phyloP scores from a whole-genome alignment of 2,797 vertebrate species.

The Ptychobarbus kaznakovi region DNA sequence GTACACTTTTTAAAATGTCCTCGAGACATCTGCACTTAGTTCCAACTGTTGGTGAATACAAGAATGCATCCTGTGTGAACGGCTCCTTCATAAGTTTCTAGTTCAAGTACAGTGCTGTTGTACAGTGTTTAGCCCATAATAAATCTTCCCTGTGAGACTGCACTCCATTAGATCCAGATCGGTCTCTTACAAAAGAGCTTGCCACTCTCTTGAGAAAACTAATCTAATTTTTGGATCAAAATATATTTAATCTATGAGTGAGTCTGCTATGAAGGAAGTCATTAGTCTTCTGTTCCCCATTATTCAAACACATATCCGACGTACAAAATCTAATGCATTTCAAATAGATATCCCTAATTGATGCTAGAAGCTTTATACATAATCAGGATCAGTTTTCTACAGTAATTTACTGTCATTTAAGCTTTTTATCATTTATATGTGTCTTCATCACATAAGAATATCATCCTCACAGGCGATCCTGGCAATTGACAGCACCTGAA shows the following conservation, averaged over 20 bases:
- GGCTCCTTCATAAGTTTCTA: neutral
- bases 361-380: conserved; percentile 49
- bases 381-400: conserved; percentile 42
- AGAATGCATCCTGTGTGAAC: neutral
- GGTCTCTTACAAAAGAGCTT: conserved; percentile 24
- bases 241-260: conserved; percentile 48
- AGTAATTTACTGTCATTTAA: conserved; percentile 46
- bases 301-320: conserved; percentile 48
- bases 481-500: conserved; percentile 35
- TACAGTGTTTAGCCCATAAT: conserved; percentile 35
- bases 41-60: neutral
- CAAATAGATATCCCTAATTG: conserved; percentile 73
- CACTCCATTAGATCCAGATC: conserved; percentile 41
- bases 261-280: conserved; percentile 32
- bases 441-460: conserved; percentile 33
- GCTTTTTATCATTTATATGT: conserved; percentile 16
- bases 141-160: conserved; percentile 36
- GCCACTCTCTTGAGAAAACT: conserved; percentile 42
- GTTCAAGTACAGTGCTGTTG: conserved; percentile 19
- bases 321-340: conserved; percentile 66
- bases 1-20: neutral
- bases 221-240: conserved; percentile 52
- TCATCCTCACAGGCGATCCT: neutral
- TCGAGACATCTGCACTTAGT: neutral
- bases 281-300: conserved; percentile 54